A percentile compares a stretch with the other conserved stretches of the same genome.
These are phyloP conservation scores for Cheilosia impressa DNA, from an alignment of 2,888 invertebrate genomes.

Conservation along the genomic window DNA sequence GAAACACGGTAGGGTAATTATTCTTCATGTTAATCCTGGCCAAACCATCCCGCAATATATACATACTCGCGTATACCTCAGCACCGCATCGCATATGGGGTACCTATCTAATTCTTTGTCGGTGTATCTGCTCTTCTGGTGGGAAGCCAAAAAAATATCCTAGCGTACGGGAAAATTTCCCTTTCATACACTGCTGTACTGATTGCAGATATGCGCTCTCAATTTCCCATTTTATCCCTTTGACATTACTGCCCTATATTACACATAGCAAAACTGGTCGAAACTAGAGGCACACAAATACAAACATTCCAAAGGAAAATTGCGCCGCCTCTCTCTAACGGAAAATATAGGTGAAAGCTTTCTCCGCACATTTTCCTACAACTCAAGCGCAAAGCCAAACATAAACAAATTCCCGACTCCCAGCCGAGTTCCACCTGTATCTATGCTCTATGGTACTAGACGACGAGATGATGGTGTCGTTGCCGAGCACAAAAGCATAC, in stretches of 20 bases:
- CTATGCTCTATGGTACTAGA: slow-evolving; percentile 17
- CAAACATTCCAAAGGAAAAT: slow-evolving; percentile 58
- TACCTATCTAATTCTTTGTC: slow-evolving; percentile 46
- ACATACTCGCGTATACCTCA: not conserved
- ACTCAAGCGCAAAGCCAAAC: slow-evolving; percentile 31
- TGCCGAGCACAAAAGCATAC: too few species aligned
- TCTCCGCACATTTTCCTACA: slow-evolving; percentile 7
- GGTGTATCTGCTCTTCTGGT: slow-evolving; percentile 27
- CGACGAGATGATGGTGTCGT: not conserved
- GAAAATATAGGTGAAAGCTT: slow-evolving; percentile 73
- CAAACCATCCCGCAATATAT: slow-evolving; percentile 6
- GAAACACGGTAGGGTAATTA: slow-evolving; percentile 17
- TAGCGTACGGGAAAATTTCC: slow-evolving; percentile 71
- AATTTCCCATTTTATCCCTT: slow-evolving; percentile 71
- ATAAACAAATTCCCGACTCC: slow-evolving; percentile 47
- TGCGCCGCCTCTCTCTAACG: slow-evolving; percentile 29
- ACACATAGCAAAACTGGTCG: slow-evolving; percentile 52
- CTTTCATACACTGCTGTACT: slow-evolving; percentile 70
- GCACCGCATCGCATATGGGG: not conserved
- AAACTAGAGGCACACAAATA: slow-evolving; percentile 35
- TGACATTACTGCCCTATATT: slow-evolving; percentile 73
- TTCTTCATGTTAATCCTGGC: slow-evolving; percentile 36
- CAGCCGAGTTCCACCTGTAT: slow-evolving; percentile 52
- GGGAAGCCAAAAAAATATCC: slow-evolving; percentile 56
- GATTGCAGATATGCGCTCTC: slow-evolving; percentile 73